Evolutionary conservation across 64 coral and sea anemone species (phyloP).

Genomic region (Anthopleura sola): DNA sequence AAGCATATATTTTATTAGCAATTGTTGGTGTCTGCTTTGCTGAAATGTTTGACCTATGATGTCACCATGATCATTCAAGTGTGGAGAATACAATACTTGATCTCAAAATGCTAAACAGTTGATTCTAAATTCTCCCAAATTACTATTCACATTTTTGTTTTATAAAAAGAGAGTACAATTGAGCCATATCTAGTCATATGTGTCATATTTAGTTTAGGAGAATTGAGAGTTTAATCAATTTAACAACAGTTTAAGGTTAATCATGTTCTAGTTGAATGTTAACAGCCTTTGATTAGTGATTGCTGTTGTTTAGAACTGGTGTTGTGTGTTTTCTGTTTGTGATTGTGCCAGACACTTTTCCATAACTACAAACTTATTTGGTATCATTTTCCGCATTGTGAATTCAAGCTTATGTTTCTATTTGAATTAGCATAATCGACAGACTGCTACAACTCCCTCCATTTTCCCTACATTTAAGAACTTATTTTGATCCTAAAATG

Average conservation of each 20-base stretch:
- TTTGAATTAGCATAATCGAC: slow-evolving; percentile 32
- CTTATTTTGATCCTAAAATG: slow-evolving; percentile 15
- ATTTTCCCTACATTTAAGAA: too few relatives aligned
- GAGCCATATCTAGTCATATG: slow-evolving; percentile 7
- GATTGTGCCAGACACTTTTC: background rate
- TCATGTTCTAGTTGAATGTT: background rate
- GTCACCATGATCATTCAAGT: slow-evolving; percentile 5
- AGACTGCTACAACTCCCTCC: slow-evolving; percentile 16
- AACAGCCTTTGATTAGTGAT: background rate
- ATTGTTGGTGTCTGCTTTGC: slow-evolving; percentile 1
- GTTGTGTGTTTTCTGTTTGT: slow-evolving; percentile 5
- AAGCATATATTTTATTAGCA: background rate
- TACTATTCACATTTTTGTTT: background rate
- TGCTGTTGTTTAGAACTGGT: background rate
- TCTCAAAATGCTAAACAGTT: background rate
- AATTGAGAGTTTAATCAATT: background rate
- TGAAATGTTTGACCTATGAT: slow-evolving; percentile 24
- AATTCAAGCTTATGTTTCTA: slow-evolving; percentile 10
- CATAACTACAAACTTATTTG: background rate
- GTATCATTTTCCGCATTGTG: slow-evolving; percentile 20
- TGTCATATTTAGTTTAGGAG: slow-evolving; percentile 7
- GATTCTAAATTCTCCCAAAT: slow-evolving; percentile 20
- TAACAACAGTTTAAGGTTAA: background rate
- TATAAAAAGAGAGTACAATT: slow-evolving; percentile 4
- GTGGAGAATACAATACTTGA: slow-evolving; percentile 8